phyloP scores from a whole-genome alignment of 2,797 vertebrate species.

The Lacerta agilis region DNA sequence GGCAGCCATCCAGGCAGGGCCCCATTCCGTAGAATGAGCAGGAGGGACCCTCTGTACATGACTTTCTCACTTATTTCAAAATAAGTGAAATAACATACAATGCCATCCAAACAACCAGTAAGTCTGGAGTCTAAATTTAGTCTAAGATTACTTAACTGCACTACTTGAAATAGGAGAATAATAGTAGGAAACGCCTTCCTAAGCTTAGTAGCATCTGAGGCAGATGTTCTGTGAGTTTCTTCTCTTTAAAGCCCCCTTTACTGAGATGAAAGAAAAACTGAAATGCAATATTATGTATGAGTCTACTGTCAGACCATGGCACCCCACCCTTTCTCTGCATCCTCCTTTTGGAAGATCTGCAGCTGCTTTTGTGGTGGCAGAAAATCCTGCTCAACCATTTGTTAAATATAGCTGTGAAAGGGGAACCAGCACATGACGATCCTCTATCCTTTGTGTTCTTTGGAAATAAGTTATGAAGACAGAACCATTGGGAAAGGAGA shows the following conservation, averaged over 20 bases:
- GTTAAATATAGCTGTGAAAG: slow-evolving; percentile 14
- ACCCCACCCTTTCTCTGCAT: background rate
- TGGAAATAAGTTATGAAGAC: background rate
- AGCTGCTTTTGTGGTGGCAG: background rate
- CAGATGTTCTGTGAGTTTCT: slow-evolving; percentile 34
- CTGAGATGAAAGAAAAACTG: slow-evolving; percentile 7
- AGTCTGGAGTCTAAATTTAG: no score
- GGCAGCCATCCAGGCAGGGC: background rate
- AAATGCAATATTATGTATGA: slow-evolving; percentile 5
- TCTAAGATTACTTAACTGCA: no score
- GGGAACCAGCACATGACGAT: background rate
- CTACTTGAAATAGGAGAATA: no score
- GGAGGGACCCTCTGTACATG: background rate
- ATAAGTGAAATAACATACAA: no score
- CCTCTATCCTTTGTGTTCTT: background rate
- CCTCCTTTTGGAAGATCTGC: slow-evolving; percentile 19
- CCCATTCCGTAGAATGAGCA: background rate
- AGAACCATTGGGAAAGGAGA: background rate
- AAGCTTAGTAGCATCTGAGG: slow-evolving; percentile 39
- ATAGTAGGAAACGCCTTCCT: slow-evolving; percentile 60
- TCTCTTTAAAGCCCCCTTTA: slow-evolving; percentile 20
- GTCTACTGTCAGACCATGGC: background rate
- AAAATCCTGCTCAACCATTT: background rate
- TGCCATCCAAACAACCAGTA: background rate
- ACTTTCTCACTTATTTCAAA: background rate